Evolutionary conservation across 2,888 invertebrate genomes (phyloP).

Genomic region (Phalangium opilio): DNA sequence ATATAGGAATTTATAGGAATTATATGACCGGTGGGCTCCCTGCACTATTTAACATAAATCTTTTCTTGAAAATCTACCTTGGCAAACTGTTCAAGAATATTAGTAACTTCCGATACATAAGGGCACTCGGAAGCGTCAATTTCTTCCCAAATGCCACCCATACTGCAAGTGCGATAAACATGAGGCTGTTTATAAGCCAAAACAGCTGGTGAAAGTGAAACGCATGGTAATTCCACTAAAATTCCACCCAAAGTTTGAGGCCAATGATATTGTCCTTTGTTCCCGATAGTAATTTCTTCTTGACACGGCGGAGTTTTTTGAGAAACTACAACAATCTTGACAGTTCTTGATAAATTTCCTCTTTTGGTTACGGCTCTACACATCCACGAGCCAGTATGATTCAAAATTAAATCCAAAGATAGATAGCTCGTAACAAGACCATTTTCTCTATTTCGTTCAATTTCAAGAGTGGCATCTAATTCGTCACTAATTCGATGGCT

Average conservation of each 20-base stretch:
- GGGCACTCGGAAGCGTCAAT: slow-evolving; percentile 60
- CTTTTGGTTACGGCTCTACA: slow-evolving; percentile 52
- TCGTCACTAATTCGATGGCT: slow-evolving; percentile 38
- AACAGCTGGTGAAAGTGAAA: slow-evolving; percentile 29
- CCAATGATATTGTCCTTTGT: slow-evolving; percentile 74
- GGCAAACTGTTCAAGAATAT: slow-evolving; percentile 65
- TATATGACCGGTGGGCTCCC: too few species aligned
- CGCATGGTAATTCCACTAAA: slow-evolving; percentile 54
- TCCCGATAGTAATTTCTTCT: slow-evolving; percentile 41
- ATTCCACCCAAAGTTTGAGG: slow-evolving; percentile 59
- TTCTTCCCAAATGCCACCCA: slow-evolving; percentile 44
- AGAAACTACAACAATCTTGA: slow-evolving; percentile 52
- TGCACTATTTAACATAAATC: too few species aligned
- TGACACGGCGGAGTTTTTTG: slow-evolving; percentile 51
- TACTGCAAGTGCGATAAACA: slow-evolving; percentile 45
- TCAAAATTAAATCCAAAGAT: slow-evolving; percentile 28
- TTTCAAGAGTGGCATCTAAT: slow-evolving; percentile 24
- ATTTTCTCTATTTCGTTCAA: slow-evolving; percentile 25
- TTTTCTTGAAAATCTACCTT: slow-evolving; percentile 36
- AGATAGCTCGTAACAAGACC: slow-evolving; percentile 26
- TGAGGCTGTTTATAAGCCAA: slow-evolving; percentile 20
- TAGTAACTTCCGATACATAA: slow-evolving; percentile 68
- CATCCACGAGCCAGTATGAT: slow-evolving; percentile 71
- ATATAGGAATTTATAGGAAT: too few species aligned
- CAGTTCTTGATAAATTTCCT: slow-evolving; percentile 49